These are phyloP conservation scores for Augochlora pura DNA, from an alignment of 1,140 invertebrate genomes.

Conservation along the genomic window DNA sequence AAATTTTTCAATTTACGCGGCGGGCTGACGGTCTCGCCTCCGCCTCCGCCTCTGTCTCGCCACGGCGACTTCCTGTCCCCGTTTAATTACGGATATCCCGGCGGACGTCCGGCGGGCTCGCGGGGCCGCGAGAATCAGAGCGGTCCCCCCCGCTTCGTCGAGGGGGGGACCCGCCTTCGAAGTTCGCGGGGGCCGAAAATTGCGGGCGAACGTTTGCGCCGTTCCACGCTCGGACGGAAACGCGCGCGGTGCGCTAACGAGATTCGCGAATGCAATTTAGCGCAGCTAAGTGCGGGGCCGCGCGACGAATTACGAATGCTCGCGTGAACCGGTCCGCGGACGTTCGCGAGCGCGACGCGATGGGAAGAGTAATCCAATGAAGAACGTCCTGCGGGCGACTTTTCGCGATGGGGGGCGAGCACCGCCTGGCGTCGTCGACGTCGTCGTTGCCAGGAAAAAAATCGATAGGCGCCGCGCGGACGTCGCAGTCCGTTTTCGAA, in stretches of 20 bases:
- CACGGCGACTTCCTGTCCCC: conserved; percentile 17
- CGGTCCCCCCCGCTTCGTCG: neutral
- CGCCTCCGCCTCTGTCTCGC: neutral
- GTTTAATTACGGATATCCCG: conserved; percentile 46
- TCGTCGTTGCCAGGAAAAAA: neutral
- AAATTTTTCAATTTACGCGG: conserved; percentile 47
- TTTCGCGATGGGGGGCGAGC: neutral
- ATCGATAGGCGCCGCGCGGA: conserved; percentile 7
- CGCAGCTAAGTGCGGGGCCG: conserved; percentile 59
- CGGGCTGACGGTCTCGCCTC: neutral
- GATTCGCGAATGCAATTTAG: conserved; percentile 65
- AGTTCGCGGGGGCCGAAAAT: conserved; percentile 39
- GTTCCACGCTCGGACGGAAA: conserved; percentile 9
- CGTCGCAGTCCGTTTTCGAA: conserved; percentile 4
- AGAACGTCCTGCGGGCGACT: conserved; percentile 30
- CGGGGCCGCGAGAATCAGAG: conserved; percentile 17
- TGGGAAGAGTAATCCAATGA: conserved; percentile 55
- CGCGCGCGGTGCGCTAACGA: conserved; percentile 51
- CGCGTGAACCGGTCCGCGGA: conserved; percentile 36
- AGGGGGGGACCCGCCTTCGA: conserved; percentile 29
- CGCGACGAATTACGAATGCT: conserved; percentile 60
- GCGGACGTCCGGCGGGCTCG: conserved; percentile 14
- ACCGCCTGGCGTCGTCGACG: too few relatives aligned
- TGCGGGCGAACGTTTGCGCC: conserved; percentile 9
- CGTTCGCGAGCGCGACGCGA: conserved; percentile 46